Base-by-base conservation (phyloP, 2,888 invertebrate species). In the Eupithecia subumbrata region DNA sequence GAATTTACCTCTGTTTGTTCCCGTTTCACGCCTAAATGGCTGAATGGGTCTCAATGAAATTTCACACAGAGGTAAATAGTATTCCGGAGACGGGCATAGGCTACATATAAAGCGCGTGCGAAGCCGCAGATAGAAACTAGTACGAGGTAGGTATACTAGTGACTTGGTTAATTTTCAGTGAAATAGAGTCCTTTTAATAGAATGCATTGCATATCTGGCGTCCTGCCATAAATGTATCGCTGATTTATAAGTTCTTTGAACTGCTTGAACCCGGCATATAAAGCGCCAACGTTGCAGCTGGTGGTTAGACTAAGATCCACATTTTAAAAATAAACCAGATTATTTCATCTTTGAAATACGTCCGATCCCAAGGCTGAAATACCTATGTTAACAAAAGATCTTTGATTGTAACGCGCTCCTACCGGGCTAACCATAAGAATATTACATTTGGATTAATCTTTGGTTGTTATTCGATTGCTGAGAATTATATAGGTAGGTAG, bases 181-280 rank as follows among this genome's bases (percentile, higher is more conserved):
- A 52, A 45, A 69, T 52, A 69, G 30, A 30, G 72, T 43, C 73
- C 60, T 73, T 76, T 16, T 71, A 45, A 52, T 73, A 66, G 69
- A 69, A 69, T 76, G 73, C 73, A 73, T 52, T 48, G 71, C 37
- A 37, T 52, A 25, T 52, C 69, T 75, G 72, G 74, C 63, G 71
- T 75, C 73, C 56, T 75, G 75, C 71, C 74, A 71, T 76, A 77
- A 70, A 60, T 72, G 63, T 25, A 60, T 43, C 67, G 71, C 56
- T 74, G 74, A 74, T 74, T 76, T 72, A 76, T 72, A 69, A 74
- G 76, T 77, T 77, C 77, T 72, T 77, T 77, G 69, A 77, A 77
- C 72, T 72, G 64, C 66, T 72, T 72, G 52, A 72, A 76, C 56
- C 76, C 67, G 64, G 60, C 69, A 70, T 72, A n/a, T 45, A 43